Conservation (phyloP, 2,113 vertebrate species). For the Aegithalos caudatus region DNA sequence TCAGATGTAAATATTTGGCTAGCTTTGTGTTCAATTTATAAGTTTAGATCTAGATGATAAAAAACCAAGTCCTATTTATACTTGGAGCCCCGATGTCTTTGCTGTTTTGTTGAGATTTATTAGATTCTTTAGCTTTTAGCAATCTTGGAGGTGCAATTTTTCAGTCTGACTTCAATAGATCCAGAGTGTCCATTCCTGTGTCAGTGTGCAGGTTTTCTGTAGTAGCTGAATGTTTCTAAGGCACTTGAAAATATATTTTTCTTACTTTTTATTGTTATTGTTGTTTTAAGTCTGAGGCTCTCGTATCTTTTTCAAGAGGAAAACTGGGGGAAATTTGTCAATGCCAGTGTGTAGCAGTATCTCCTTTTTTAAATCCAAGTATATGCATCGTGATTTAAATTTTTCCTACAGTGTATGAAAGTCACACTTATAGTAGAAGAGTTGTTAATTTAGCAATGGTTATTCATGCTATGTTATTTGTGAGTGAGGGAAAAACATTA, state of each 20-base stretch:
- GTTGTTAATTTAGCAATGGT: neutral
- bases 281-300: neutral
- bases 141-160: neutral
- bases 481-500: neutral
- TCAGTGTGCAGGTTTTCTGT: neutral
- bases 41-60: neutral
- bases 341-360: rapidly evolving
- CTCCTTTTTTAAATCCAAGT: neutral
- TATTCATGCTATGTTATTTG: neutral
- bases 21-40: neutral
- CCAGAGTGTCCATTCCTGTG: neutral
- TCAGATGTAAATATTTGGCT: neutral
- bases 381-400: neutral
- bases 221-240: neutral
- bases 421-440: neutral
- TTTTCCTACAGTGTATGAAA: neutral
- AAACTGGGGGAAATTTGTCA: neutral
- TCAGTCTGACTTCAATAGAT: neutral
- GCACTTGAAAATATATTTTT: neutral
- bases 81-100: neutral
- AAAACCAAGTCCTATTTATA: neutral
- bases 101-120: neutral
- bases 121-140: neutral
- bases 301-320: neutral
- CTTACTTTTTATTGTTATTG: neutral